phyloP scores from a whole-genome alignment of 2,888 invertebrate genomes.

The Philaethria dido region DNA sequence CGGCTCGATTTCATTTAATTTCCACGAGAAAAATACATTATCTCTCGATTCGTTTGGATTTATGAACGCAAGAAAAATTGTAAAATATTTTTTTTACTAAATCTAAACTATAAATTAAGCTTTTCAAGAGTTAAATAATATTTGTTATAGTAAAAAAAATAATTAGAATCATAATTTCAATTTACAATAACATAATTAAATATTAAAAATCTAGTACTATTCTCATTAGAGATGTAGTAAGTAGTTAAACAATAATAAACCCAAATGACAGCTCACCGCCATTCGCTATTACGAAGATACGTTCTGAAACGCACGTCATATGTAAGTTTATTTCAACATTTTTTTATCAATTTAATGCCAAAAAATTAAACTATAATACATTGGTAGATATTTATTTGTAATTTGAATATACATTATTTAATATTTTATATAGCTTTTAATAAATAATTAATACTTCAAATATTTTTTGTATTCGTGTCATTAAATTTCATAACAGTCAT shows the following conservation, averaged over 20 bases:
- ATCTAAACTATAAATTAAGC: background rate
- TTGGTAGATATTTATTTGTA: background rate
- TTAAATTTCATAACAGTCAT: slow-evolving; percentile 30
- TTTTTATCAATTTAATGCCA: background rate
- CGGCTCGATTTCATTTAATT: slow-evolving; percentile 54
- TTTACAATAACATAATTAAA: too few relatives aligned
- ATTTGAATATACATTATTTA: background rate
- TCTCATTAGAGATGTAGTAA: background rate
- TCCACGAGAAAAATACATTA: slow-evolving; percentile 50
- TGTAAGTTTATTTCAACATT: background rate
- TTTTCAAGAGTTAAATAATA: background rate
- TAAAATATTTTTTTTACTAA: background rate
- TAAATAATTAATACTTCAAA: background rate
- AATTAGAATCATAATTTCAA: background rate
- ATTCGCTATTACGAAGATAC: slow-evolving; percentile 49
- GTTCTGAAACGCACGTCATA: slow-evolving; percentile 49
- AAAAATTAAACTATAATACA: background rate
- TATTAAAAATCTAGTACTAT: too few relatives aligned
- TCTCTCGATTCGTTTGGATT: slow-evolving; percentile 13
- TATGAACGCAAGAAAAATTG: background rate
- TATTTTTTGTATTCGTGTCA: slow-evolving; percentile 11
- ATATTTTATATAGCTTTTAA: background rate
- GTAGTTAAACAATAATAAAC: slow-evolving; percentile 44
- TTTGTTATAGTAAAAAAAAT: background rate
- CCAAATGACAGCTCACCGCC: slow-evolving; percentile 49